Conservation (phyloP, 2,113 vertebrate genomes). For the Daubentonia madagascariensis region DNA sequence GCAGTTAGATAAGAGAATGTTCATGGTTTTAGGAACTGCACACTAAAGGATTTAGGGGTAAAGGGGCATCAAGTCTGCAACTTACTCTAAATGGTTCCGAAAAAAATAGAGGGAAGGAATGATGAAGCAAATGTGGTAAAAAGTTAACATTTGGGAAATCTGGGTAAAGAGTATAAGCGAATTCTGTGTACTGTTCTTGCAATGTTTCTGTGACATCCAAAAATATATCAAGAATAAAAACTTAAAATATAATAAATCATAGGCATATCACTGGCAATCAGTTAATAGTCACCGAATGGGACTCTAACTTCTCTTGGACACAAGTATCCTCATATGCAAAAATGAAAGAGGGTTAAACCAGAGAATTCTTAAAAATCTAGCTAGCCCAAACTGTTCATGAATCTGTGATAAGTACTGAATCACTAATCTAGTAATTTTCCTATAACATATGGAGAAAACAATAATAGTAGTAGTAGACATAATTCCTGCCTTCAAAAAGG, state of each 20-base stretch:
- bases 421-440: not conserved
- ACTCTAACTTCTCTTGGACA: not conserved
- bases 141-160: not conserved
- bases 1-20: not conserved
- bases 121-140: not conserved
- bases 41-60: not conserved
- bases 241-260: not conserved
- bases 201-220: constrained; percentile 19
- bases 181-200: not conserved
- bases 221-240: constrained; percentile 29
- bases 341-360: not conserved
- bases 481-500: not conserved
- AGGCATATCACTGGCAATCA: not conserved
- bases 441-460: not conserved
- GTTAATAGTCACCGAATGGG: not conserved
- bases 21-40: not conserved
- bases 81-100: not conserved
- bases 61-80: not conserved
- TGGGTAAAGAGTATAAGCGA: not conserved
- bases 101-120: not conserved
- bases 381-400: not conserved
- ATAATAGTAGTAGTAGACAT: not conserved
- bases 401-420: not conserved
- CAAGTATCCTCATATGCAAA: not conserved
- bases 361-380: not conserved